phyloP scores from a whole-genome alignment of 2,113 vertebrate species.

The Chrysochloris asiatica region DNA sequence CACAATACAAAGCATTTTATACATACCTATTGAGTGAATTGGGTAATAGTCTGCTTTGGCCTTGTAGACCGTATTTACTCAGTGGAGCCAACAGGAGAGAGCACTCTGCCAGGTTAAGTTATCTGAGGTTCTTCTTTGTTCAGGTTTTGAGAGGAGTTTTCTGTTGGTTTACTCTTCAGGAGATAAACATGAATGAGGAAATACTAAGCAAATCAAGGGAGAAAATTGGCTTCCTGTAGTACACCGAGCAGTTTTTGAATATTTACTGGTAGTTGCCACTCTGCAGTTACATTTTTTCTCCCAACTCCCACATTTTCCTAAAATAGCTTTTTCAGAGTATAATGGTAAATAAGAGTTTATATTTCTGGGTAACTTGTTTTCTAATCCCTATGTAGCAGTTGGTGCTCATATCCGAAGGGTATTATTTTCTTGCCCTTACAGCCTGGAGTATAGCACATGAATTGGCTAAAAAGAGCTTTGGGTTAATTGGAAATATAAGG shows the following conservation, averaged over 20 bases:
- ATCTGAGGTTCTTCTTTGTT: slow-evolving; percentile 71
- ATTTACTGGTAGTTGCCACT: slow-evolving; percentile 43
- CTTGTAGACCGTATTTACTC: slow-evolving; percentile 43
- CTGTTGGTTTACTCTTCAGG: slow-evolving; percentile 57
- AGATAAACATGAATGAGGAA: slow-evolving; percentile 73
- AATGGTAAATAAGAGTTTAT: slow-evolving; percentile 47
- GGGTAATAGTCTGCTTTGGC: slow-evolving; percentile 43
- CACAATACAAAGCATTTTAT: slow-evolving; percentile 27
- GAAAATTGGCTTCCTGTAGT: slow-evolving; percentile 49
- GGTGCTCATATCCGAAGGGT: slow-evolving; percentile 1
- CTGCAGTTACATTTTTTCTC: slow-evolving; percentile 36
- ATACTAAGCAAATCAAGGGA: slow-evolving; percentile 55
- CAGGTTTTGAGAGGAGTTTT: slow-evolving; percentile 68
- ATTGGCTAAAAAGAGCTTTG: slow-evolving; percentile 47
- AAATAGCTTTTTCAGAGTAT: slow-evolving; percentile 45
- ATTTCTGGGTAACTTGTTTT: slow-evolving; percentile 43
- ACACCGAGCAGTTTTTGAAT: slow-evolving; percentile 36
- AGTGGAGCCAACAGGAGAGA: slow-evolving; percentile 21
- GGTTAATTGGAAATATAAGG: slow-evolving; percentile 27
- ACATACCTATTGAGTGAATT: slow-evolving; percentile 44
- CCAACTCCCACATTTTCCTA: neutral
- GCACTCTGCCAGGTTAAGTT: slow-evolving; percentile 39
- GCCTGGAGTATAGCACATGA: slow-evolving; percentile 22
- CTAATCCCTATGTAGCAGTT: neutral
- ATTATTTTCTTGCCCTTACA: slow-evolving; percentile 27